Evolutionary conservation across 2,888 invertebrate genomes (phyloP).

Genomic region (Xylocampa areola): DNA sequence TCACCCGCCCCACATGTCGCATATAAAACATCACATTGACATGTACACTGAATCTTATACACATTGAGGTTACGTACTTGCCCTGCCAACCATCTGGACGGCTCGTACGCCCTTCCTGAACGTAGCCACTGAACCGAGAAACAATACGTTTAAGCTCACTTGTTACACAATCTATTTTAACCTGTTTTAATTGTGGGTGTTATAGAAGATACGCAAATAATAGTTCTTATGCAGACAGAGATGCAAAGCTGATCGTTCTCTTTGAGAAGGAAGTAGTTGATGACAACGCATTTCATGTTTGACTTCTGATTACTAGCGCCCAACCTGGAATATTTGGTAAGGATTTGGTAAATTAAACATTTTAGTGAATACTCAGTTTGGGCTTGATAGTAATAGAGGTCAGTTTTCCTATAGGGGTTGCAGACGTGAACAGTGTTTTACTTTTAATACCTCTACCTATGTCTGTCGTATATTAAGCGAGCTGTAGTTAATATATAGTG

Average conservation of each 20-base stretch:
- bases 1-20: constrained; percentile 64
- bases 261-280: constrained; percentile 51
- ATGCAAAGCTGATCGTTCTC: constrained; percentile 78
- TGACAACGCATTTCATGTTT: constrained; percentile 46
- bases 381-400: constrained; percentile 59
- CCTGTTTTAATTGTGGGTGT: constrained; percentile 69
- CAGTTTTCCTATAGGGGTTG: constrained; percentile 51
- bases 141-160: constrained; percentile 79
- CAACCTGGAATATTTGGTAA: constrained; percentile 31
- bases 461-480: constrained; percentile 67
- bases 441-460: constrained; percentile 60
- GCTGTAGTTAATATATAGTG: constrained; percentile 76
- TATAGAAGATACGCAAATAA: constrained; percentile 73
- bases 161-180: constrained; percentile 67
- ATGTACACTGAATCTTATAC: constrained; percentile 82
- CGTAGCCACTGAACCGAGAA: constrained; percentile 97
- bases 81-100: constrained; percentile 99
- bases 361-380: constrained; percentile 20
- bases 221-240: constrained; percentile 77
- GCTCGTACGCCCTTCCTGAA: constrained; percentile 99
- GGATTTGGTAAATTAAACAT: constrained; percentile 1
- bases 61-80: constrained; percentile 95
- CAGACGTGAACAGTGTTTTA: constrained; percentile 68
- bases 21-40: constrained; percentile 85
- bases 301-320: constrained; percentile 70